These are phyloP conservation scores for Spilosoma lubricipeda DNA, from an alignment of 2,888 invertebrate genomes.

Conservation along the genomic window DNA sequence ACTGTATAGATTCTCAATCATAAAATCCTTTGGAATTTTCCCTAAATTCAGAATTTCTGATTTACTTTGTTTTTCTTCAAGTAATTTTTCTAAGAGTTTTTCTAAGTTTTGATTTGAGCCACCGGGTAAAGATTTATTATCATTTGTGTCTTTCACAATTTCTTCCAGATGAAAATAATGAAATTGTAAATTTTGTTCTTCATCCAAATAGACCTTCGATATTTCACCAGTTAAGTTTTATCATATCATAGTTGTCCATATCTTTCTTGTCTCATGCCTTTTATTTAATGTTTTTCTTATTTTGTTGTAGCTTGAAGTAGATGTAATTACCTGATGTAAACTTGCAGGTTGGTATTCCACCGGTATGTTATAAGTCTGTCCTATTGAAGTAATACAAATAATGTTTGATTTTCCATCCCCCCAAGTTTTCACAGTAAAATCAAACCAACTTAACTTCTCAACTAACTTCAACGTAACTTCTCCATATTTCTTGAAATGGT, in stretches of 20 bases:
- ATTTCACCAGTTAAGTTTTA: too few species aligned
- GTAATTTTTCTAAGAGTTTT: too few species aligned
- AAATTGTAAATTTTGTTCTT: conserved; percentile 18
- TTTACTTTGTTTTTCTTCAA: background rate
- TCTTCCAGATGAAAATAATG: background rate
- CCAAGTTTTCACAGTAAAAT: background rate
- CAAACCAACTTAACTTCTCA: too few species aligned
- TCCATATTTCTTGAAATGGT: too few species aligned
- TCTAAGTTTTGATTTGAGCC: background rate
- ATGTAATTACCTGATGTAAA: background rate
- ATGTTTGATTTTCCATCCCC: background rate
- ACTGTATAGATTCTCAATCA: background rate
- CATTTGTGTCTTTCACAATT: background rate
- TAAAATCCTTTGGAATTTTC: background rate
- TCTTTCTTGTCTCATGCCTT: conserved; percentile 29
- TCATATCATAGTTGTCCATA: conserved; percentile 29
- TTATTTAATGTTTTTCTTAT: conserved; percentile 23
- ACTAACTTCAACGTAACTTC: too few species aligned
- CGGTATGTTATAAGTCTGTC: background rate
- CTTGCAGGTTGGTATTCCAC: background rate
- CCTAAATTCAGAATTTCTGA: background rate
- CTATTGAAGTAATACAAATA: too few species aligned
- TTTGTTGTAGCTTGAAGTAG: background rate
- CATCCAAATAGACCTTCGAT: conserved; percentile 21
- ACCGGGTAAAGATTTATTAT: background rate